These are phyloP conservation scores for Australoheros facetus DNA, from an alignment of 2,797 vertebrate species.

Conservation along the genomic window DNA sequence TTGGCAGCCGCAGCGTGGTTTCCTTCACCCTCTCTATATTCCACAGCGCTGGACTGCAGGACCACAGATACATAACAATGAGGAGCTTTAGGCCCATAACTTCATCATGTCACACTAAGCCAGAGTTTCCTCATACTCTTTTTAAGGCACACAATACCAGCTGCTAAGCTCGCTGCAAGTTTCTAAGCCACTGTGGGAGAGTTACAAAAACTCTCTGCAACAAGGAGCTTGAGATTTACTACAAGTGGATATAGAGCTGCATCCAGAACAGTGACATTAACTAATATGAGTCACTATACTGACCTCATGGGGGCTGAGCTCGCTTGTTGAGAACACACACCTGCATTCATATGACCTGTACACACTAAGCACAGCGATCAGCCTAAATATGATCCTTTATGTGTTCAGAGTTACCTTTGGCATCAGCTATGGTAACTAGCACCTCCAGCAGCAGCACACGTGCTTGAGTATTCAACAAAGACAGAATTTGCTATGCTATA, in stretches of 20 bases:
- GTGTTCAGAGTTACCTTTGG: background rate
- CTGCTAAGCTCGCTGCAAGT: constrained; percentile 28
- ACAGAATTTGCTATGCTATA: background rate
- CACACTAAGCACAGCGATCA: background rate
- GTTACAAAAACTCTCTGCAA: background rate
- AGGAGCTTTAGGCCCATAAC: constrained; percentile 63
- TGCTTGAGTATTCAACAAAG: background rate
- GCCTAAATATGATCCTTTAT: background rate
- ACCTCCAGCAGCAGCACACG: background rate
- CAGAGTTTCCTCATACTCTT: constrained; percentile 57
- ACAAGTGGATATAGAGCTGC: background rate
- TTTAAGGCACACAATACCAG: constrained; percentile 43
- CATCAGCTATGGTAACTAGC: background rate
- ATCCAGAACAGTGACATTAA: background rate
- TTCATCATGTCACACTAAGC: constrained; percentile 63
- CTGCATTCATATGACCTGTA: background rate
- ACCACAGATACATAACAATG: constrained; percentile 71
- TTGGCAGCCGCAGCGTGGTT: constrained; percentile 39
- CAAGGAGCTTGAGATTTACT: constrained; percentile 5
- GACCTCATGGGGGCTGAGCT: background rate
- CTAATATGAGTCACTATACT: background rate
- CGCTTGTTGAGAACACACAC: background rate
- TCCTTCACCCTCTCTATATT: constrained; percentile 34
- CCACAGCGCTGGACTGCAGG: constrained; percentile 46
- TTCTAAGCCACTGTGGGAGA: constrained; percentile 28